Percentiles rank a stretch among this genome's conserved stretches.
These are phyloP conservation scores for Bathynomus jamesi DNA, from an alignment of 1,140 invertebrate genomes.

Conservation along the genomic window DNA sequence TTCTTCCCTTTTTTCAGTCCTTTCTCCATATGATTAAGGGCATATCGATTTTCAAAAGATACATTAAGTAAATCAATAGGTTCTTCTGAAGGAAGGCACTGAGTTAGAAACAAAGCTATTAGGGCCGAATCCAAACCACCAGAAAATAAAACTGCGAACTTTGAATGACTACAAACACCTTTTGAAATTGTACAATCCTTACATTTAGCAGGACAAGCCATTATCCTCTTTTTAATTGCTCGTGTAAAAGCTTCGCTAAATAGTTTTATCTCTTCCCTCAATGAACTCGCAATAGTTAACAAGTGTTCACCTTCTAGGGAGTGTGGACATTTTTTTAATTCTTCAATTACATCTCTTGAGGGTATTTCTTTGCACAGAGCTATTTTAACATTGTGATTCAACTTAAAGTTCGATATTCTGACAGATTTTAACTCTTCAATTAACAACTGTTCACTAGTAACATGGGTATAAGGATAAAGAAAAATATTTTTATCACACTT, in stretches of 20 bases:
- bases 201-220: slow-evolving; percentile 18
- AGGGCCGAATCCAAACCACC: slow-evolving; percentile 91
- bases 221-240: slow-evolving; percentile 44
- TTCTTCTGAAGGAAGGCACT: slow-evolving; percentile 57
- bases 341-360: not conserved
- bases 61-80: slow-evolving; percentile 93
- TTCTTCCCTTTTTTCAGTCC: too few relatives aligned
- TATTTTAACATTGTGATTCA: not conserved
- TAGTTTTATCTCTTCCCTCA: slow-evolving; percentile 54
- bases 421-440: not conserved
- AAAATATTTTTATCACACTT: not conserved
- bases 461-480: slow-evolving; percentile 11
- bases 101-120: slow-evolving; percentile 68
- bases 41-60: slow-evolving; percentile 60
- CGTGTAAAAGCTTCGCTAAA: slow-evolving; percentile 58
- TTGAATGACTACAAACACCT: slow-evolving; percentile 54
- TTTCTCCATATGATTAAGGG: too few relatives aligned
- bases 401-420: not conserved
- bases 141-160: slow-evolving; percentile 82
- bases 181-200: slow-evolving; percentile 15
- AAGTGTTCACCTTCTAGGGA: slow-evolving; percentile 47
- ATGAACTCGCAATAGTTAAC: slow-evolving; percentile 52
- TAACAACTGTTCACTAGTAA: slow-evolving; percentile 1
- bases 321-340: slow-evolving; percentile 2
- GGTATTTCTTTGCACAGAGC: not conserved